Evolutionary conservation across 2,797 vertebrate species (phyloP).

Genomic region (Pseudopleuronectes americanus): DNA sequence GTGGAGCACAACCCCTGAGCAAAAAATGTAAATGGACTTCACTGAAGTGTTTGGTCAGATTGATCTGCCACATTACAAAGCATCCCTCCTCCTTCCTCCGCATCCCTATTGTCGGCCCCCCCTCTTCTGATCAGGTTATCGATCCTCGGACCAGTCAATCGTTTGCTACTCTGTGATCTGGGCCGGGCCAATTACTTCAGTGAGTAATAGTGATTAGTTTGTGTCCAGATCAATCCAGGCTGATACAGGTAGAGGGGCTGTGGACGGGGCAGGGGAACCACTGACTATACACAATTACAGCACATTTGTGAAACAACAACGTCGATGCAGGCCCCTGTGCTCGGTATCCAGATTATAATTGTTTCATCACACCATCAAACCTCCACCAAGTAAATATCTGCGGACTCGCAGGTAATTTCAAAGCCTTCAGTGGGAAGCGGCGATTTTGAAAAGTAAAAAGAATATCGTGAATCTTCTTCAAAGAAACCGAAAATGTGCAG

Average conservation of each 20-base stretch:
- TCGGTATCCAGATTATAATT: slow-evolving; percentile 32
- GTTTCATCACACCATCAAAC: slow-evolving; percentile 28
- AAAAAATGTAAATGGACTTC: slow-evolving; percentile 25
- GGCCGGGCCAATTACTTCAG: slow-evolving; percentile 97
- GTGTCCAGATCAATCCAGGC: slow-evolving; percentile 96
- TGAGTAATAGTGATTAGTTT: slow-evolving; percentile 99
- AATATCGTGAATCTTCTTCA: neutral
- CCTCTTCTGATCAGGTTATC: slow-evolving; percentile 93
- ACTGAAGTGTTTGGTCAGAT: slow-evolving; percentile 49
- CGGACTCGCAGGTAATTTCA: slow-evolving; percentile 1
- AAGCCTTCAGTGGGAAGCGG: neutral
- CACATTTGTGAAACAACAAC: slow-evolving; percentile 66
- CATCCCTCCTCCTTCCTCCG: slow-evolving; percentile 66
- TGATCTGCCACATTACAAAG: slow-evolving; percentile 73
- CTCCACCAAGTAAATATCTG: neutral
- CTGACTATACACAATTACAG: slow-evolving; percentile 68
- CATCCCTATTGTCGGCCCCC: slow-evolving; percentile 62
- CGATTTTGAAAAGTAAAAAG: neutral
- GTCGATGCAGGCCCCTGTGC: slow-evolving; percentile 29
- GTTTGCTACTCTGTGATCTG: slow-evolving; percentile 97
- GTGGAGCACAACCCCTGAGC: slow-evolving; percentile 3
- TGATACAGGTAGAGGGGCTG: slow-evolving; percentile 86
- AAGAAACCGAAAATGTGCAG: neutral
- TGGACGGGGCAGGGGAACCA: slow-evolving; percentile 63
- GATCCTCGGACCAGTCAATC: slow-evolving; percentile 91